phyloP scores from a whole-genome alignment of 2,888 invertebrate species.

The Parnassius smintheus region DNA sequence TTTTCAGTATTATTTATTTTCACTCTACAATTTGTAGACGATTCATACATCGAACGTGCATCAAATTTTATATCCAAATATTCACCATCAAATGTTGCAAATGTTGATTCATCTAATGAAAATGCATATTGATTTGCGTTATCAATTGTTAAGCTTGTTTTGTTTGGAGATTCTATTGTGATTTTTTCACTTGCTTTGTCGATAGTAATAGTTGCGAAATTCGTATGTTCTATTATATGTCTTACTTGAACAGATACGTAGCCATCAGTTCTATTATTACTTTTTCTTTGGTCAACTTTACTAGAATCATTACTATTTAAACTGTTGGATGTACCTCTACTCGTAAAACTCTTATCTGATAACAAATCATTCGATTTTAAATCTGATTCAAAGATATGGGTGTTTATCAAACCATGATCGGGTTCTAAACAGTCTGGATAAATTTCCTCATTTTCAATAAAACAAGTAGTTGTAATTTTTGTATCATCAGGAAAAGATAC shows the following conservation, averaged over 20 bases:
- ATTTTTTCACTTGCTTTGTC: constrained; percentile 57
- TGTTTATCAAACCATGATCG: constrained; percentile 53
- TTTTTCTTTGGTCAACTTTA: constrained; percentile 41
- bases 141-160: constrained; percentile 49
- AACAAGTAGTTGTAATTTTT: constrained; percentile 56
- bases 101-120: constrained; percentile 53
- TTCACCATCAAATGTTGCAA: constrained; percentile 58
- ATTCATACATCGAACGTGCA: constrained; percentile 55
- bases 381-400: constrained; percentile 46
- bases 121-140: constrained; percentile 53
- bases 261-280: constrained; percentile 50
- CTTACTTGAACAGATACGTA: constrained; percentile 58
- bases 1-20: constrained; percentile 41
- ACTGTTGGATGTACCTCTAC: constrained; percentile 30
- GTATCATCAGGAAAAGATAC: constrained; percentile 68
- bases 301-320: constrained; percentile 37
- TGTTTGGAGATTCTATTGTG: constrained; percentile 61
- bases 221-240: constrained; percentile 70
- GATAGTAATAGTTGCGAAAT: constrained; percentile 75
- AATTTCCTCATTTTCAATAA: constrained; percentile 60
- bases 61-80: constrained; percentile 53
- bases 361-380: constrained; percentile 42
- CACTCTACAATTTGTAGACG: constrained; percentile 54
- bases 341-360: constrained; percentile 31
- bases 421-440: constrained; percentile 62